Base-by-base conservation (phyloP, 2,888 invertebrate species). In the Parochlus steinenii region DNA sequence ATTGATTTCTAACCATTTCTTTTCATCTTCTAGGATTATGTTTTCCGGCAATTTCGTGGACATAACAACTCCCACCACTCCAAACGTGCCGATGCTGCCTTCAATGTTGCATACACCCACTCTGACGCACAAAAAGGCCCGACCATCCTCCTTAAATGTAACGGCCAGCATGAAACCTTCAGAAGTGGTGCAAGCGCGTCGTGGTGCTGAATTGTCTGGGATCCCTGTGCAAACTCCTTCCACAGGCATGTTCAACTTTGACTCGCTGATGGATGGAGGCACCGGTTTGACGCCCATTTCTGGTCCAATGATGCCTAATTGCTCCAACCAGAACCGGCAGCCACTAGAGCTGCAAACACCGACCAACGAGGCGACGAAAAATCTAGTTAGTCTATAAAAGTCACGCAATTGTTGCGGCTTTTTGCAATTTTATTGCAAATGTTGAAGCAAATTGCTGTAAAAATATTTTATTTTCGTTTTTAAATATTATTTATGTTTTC, bases 231-330 rank as follows among this genome's bases (percentile, higher is more conserved):
- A 77, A 42, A 86, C 86, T 8, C 90, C 90, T 1, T 83, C 86
- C 41, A 77, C 75, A 48, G 89, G 85, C 33, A 76, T 75, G 46
- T 85, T 89, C 61, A 87, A 86, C 58, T 89, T 86, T 55, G 90
- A 92, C 50, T 83, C 83, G 45, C 67, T 92, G 40, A 86, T 90
- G 81, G 87, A 86, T 48, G 87, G 87, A 33, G 87, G 89, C 48
- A 87, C 90, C 3, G 89, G 90, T 0, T 63, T 92, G 31, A 90
- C 90, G 6, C 90, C 90, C 0, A 18, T 8, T 16, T 74, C 69
- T 31, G 71, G 69, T 37, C 79, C 80, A 2, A 51, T 76, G 35
- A 63, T 73, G 46, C 75, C 75, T 39, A 57, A 47, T 28, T 83
- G 82, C 61, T 76, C 78, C 41, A 74, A 74, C 44, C 81, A 83